Base-by-base conservation (phyloP, 2,888 invertebrate species). In the Eupithecia pulchellata region DNA sequence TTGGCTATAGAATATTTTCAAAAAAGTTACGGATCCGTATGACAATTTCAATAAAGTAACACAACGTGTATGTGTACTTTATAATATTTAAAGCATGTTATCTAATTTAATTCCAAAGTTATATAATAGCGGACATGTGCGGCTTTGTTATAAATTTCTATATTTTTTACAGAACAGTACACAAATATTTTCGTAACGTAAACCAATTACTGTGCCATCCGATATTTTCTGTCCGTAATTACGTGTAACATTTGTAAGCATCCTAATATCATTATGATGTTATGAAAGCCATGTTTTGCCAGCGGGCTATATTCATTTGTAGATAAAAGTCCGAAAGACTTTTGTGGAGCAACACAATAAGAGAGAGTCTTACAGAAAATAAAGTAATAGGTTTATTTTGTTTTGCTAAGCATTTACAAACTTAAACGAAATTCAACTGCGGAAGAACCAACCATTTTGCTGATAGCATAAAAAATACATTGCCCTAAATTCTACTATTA, bases 211-310 rank as follows among this genome's bases (percentile, higher is more conserved):
- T 13, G 52, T 11, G 52, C 13, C 25, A 52, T 52, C 25, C 52
- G 25, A 25, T 52, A 52, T 52, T 52, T 52, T 52, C 20, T 47
- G 52, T 25, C 52, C 8, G 52, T 52, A 52, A 52, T 52, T 52
- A 52, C 11, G 52, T 25, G 52, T 52, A 52, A 52, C 25, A 47
- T 47, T 47, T 47, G 20, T 47, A 25, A 52, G 11, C 52, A 25
- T 25, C 52, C 52, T 4, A 52, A 52, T 25, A 52, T 52, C 6
- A 25, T 52, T 11, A 13, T 25, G 52, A 13, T 52, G 13, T 52
- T 52, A 13, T 52, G 11, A 52, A 13, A 25, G 47, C 20, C 52
- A 52, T 52, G 11, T 52, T 52, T 52, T 25, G 11, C 52, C 52
- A 11, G 13, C 20, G 25, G 47, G 47, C 47, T 20, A 20, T 20